A percentile compares a stretch with the other conserved stretches of the same genome.
Evolutionary conservation across 2,113 vertebrate species (phyloP).

Genomic region (Sula dactylatra): DNA sequence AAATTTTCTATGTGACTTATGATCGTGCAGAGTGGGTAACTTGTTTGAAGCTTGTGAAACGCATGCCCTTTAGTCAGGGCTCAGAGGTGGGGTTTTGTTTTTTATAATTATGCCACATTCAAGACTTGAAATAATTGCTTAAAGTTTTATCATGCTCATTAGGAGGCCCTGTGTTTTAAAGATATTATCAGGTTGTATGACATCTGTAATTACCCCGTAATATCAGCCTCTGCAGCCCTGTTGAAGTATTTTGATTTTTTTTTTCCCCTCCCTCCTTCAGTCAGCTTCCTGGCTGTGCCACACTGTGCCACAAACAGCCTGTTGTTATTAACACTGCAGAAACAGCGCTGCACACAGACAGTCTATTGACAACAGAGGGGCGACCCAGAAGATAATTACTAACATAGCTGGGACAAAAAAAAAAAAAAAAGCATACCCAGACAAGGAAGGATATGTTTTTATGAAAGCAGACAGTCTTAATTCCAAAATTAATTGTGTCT

Average conservation of each 20-base stretch:
- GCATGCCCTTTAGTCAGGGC: background rate
- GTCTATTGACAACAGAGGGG: slow-evolving; percentile 28
- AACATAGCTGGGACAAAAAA: background rate
- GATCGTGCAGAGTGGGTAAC: background rate
- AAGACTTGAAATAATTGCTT: background rate
- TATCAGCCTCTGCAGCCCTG: background rate
- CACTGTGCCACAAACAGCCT: slow-evolving; percentile 21
- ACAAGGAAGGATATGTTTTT: slow-evolving; percentile 38
- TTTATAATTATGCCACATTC: background rate
- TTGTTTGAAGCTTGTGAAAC: background rate
- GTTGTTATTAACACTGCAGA: slow-evolving; percentile 30
- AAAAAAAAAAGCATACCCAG: background rate
- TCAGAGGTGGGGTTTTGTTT: background rate
- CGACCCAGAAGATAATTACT: slow-evolving; percentile 30
- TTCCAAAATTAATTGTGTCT: slow-evolving; percentile 50
- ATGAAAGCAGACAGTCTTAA: slow-evolving; percentile 46
- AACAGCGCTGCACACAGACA: background rate
- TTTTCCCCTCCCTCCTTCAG: background rate
- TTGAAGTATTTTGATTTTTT: background rate
- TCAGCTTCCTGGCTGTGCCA: background rate
- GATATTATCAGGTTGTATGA: background rate
- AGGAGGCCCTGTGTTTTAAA: background rate
- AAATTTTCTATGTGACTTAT: background rate
- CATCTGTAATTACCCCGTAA: slow-evolving; percentile 14
- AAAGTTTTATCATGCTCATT: slow-evolving; percentile 3